phyloP scores from a whole-genome alignment of 2,113 vertebrate species.

The Zosterops borbonicus region DNA sequence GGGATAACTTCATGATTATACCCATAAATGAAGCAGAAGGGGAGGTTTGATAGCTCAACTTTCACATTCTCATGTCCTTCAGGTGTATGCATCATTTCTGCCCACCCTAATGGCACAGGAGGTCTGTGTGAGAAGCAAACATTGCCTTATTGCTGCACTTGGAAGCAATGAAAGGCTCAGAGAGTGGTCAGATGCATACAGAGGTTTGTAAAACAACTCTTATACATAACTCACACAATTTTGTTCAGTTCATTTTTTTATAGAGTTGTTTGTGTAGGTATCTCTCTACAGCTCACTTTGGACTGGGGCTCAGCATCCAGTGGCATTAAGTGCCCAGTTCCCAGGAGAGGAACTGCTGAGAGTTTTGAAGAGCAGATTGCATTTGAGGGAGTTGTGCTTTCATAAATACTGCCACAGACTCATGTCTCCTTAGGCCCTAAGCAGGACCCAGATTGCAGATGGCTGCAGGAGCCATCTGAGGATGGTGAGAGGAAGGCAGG shows the following conservation, averaged over 20 bases:
- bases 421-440: not conserved
- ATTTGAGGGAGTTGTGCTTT: not conserved
- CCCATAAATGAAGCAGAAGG: not conserved
- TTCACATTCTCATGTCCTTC: not conserved
- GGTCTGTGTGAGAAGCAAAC: not conserved
- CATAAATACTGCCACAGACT: not conserved
- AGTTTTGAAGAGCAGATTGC: not conserved
- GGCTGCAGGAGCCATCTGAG: not conserved
- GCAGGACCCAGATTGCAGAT: not conserved
- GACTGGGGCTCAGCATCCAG: not conserved
- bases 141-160: not conserved
- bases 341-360: not conserved
- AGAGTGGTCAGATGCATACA: not conserved
- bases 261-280: not conserved
- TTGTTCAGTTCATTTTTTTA: not conserved
- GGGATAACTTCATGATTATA: not conserved
- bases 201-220: not conserved
- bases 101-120: not conserved
- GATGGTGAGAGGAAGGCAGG: not conserved
- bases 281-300: not conserved
- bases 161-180: not conserved
- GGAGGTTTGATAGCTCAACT: not conserved
- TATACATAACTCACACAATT: fast-evolving
- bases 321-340: not conserved
- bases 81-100: not conserved